Base-by-base conservation (phyloP, 2,888 invertebrate species). In the Heliconius erato region DNA sequence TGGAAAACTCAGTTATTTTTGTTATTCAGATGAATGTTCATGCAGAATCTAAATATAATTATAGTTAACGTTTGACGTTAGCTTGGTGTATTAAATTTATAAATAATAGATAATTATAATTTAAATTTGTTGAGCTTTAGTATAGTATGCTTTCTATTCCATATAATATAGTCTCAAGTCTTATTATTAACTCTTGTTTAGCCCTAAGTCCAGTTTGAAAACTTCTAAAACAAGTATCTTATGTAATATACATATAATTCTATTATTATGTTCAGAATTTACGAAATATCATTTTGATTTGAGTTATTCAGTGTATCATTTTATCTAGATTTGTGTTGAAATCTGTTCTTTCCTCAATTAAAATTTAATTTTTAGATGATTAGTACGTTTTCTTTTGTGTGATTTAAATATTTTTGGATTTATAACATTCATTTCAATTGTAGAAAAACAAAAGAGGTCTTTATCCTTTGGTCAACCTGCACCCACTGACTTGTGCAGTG, bases 291-390 rank as follows among this genome's bases (percentile, higher is more conserved):
- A 23, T 54, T 74, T 23, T 54, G 54, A 40, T 74, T 54, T 49
- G 49, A 59, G 3, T 32, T 74, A 19, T 49, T 74, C 26, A 28
- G 74, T 26, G 49, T 49, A 28, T 74, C 26, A 9, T 74, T 49
- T 74, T 74, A 19, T 16, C 26, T 28, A 16, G 49, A 44, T 49
- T 49, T 49, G 32, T 40, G 40, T 71, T 40, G 12, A 23, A n/a
- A n/a, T n/a, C 32, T 54, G 32, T 32, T 59, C 35, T 74, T 74
- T 74, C 35, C n/a, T 35, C 3, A 35, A 74, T 74, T 74, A 74
- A 74, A 74, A 23, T 35, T 74, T 12, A 59, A 74, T 2, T 32
- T 74, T 74, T 74, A 59, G 74, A 23, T 74, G 23, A 74, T 74
- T n/a, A 28, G 5, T 63, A 67, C 59, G 32, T 74, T 54, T 59